Percentiles rank a stretch among this genome's conserved stretches.
These are phyloP conservation scores for Leptopilina drosophilae DNA, from an alignment of 2,888 invertebrate species.

Conservation along the genomic window DNA sequence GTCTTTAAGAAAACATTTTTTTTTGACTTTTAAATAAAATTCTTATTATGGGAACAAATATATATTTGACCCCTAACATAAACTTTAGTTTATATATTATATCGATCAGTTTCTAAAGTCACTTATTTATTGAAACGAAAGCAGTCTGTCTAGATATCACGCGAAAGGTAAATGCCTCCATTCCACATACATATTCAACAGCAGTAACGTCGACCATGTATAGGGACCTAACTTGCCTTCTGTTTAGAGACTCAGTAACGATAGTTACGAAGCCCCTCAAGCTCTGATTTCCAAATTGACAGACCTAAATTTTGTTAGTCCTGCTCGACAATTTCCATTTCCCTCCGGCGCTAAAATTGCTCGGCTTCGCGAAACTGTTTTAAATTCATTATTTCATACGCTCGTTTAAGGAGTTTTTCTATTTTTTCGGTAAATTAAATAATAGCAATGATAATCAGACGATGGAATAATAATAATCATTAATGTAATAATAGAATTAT, in stretches of 20 bases:
- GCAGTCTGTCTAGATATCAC: constrained; percentile 41
- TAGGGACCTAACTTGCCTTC: constrained; percentile 13
- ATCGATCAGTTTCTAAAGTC: constrained; percentile 48
- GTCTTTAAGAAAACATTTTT: too few relatives aligned
- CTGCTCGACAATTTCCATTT: constrained; percentile 20
- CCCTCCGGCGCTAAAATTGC: background rate
- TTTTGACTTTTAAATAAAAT: background rate
- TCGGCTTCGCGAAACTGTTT: background rate
- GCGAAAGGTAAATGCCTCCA: constrained; percentile 37
- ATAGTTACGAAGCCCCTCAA: constrained; percentile 36
- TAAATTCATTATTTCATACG: background rate
- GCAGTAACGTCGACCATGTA: constrained; percentile 20
- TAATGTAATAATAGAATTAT: too few relatives aligned
- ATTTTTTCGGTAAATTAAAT: too few relatives aligned
- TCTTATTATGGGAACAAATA: constrained; percentile 38
- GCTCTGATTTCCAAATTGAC: constrained; percentile 37
- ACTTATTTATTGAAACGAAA: constrained; percentile 53
- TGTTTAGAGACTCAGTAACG: constrained; percentile 34
- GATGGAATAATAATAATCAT: too few relatives aligned
- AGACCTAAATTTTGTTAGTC: constrained; percentile 38
- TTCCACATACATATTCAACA: constrained; percentile 38
- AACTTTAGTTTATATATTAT: constrained; percentile 25
- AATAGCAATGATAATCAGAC: too few relatives aligned
- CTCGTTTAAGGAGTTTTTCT: too few relatives aligned
- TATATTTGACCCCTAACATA: constrained; percentile 48